Evolutionary conservation across 2,888 invertebrate species (phyloP).

Genomic region (Dioctria rufipes): DNA sequence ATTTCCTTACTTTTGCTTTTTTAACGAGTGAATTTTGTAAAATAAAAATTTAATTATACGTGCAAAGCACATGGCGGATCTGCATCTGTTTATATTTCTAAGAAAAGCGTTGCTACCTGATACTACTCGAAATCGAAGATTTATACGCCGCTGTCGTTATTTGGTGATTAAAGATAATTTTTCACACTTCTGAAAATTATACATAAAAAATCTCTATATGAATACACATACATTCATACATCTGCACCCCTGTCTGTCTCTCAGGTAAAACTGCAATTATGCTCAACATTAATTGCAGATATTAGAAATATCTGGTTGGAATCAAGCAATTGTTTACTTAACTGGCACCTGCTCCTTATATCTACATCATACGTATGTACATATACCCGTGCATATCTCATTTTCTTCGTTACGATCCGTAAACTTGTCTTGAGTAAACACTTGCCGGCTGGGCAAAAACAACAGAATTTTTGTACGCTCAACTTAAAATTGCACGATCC

Average conservation of each 20-base stretch:
- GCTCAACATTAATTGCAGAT: slow-evolving; percentile 23
- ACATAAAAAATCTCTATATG: too few relatives aligned
- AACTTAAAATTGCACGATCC: slow-evolving; percentile 20
- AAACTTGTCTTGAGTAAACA: slow-evolving; percentile 37
- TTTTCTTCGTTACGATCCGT: slow-evolving; percentile 34
- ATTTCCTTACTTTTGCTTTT: slow-evolving; percentile 17
- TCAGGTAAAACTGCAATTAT: neutral
- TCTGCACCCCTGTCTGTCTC: slow-evolving; percentile 1
- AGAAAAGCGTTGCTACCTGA: slow-evolving; percentile 46
- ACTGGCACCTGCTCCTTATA: slow-evolving; percentile 3
- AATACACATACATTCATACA: neutral
- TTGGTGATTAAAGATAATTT: slow-evolving; percentile 46
- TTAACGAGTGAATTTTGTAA: slow-evolving; percentile 19
- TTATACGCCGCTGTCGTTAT: slow-evolving; percentile 37
- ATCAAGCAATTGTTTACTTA: slow-evolving; percentile 38
- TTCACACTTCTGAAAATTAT: slow-evolving; percentile 39
- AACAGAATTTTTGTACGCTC: slow-evolving; percentile 3
- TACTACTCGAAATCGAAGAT: slow-evolving; percentile 18
- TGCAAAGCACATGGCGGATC: slow-evolving; percentile 26
- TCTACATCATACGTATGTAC: neutral
- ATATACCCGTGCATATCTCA: neutral
- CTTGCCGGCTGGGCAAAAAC: neutral
- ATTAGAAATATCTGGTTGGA: slow-evolving; percentile 15
- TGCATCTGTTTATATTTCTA: slow-evolving; percentile 48
- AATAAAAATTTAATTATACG: slow-evolving; percentile 48